Conservation (phyloP, 2,797 vertebrate genomes). For the Mormyrus proboscirostris region DNA sequence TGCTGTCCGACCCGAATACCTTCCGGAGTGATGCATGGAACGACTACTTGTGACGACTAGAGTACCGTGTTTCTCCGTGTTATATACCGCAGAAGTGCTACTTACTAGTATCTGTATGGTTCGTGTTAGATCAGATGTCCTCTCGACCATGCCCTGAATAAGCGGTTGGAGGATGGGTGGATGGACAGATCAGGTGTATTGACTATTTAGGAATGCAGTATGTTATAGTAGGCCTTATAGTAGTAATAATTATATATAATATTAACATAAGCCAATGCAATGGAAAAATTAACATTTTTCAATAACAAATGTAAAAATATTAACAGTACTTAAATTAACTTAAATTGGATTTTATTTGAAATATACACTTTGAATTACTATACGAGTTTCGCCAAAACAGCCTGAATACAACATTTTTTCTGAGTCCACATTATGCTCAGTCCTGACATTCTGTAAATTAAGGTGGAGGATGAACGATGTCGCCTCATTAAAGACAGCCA, state of each 20-base stretch:
- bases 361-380: background rate
- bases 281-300: background rate
- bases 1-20: conserved; percentile 21
- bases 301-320: background rate
- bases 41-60: background rate
- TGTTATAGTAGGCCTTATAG: background rate
- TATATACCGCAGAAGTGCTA: background rate
- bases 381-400: background rate
- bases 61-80: background rate
- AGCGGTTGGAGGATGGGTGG: background rate
- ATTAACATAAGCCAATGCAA: background rate
- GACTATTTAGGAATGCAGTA: background rate
- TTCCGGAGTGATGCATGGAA: background rate
- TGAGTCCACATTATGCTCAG: background rate
- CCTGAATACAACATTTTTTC: background rate
- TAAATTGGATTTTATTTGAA: background rate
- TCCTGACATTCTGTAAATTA: conserved; percentile 10
- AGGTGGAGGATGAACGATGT: conserved; percentile 21
- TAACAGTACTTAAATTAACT: background rate
- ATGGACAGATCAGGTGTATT: background rate
- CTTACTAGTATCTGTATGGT: background rate
- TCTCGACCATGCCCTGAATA: background rate
- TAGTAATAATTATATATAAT: background rate
- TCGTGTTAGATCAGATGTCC: background rate
- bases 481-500: conserved; percentile 12